These are phyloP conservation scores for Gymnocypris eckloni DNA, from an alignment of 2,797 vertebrate species.

Conservation along the genomic window DNA sequence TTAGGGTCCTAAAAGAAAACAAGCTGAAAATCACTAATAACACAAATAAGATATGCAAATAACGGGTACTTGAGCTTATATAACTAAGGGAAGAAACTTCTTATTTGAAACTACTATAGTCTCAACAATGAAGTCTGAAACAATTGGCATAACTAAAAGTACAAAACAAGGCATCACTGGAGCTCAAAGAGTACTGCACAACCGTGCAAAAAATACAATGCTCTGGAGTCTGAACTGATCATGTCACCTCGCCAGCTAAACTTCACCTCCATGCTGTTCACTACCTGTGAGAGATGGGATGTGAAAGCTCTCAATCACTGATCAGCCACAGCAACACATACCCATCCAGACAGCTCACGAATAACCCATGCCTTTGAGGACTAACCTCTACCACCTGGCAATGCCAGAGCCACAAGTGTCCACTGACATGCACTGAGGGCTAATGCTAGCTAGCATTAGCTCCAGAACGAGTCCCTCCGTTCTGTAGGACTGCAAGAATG, in stretches of 20 bases:
- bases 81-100: neutral
- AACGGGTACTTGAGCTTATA: neutral
- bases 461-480: neutral
- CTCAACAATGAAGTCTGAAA: neutral
- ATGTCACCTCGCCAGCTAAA: slow-evolving; percentile 10
- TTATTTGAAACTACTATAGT: neutral
- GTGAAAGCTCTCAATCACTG: neutral
- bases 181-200: neutral
- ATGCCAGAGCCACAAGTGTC: slow-evolving; percentile 12
- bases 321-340: neutral
- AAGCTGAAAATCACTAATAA: neutral
- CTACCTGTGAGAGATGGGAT: neutral
- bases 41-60: neutral
- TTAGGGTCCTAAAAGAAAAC: neutral
- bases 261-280: neutral
- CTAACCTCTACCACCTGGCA: slow-evolving; percentile 21
- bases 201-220: slow-evolving; percentile 5
- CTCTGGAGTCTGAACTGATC: neutral
- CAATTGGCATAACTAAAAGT: neutral
- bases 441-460: slow-evolving; percentile 45
- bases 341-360: neutral
- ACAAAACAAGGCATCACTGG: neutral
- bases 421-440: slow-evolving; percentile 32
- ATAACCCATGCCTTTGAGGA: slow-evolving; percentile 2
- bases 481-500: neutral